Base-by-base conservation (phyloP, 2,113 vertebrate genomes). In the Entomyzon cyanotis region DNA sequence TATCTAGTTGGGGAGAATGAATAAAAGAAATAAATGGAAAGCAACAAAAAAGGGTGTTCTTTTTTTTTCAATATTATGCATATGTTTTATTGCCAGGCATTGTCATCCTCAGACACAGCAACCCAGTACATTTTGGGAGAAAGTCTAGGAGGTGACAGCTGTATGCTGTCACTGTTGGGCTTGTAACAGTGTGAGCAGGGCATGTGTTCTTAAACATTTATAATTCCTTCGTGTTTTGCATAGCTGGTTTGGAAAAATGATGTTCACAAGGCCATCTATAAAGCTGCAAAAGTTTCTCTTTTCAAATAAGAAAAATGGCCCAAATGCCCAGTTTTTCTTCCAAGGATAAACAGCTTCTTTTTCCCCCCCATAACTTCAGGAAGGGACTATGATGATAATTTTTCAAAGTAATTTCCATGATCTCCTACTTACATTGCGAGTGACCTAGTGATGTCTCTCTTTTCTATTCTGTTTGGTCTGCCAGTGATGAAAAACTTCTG, bases 161-260 rank as follows among this genome's bases (percentile, higher is more conserved):
- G 31, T 78, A 58, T 84, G 7, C 71, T 74, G 35, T 95, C 67
- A 59, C 77, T 41, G 30, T 70, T 89, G 71, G 56, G 39, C 44
- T 76, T 89, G 41, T 63, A 73, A 86, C 35, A 79, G 28, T 70
- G 50, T 74, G 78, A 96, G 30, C 39, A 76, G 49, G 39, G 55
- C 70, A 87, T 70, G 58, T 76, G 52, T 24, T 90, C 95, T 67
- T 87, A 83, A 88, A 52, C 35, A 33, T 81, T 64, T 87, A 11
- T 69, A 68, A 71, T 92, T 93, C 46, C 53, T 95, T 91, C 67
- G 74, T 95, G 63, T 83, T 87, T 86, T 87, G 30, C 80, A 9
- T 81, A 39, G 65, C 68, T 87, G 28, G 27, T 91, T 95, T 70
- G 37, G 79, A 85, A 89, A 75, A n/a, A 73, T 25, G 30, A 58